Evolutionary conservation across 1,140 invertebrate species (phyloP), one percentile per base, ranked within the genome.

Genomic region (Drosophila bipectinata): DNA sequence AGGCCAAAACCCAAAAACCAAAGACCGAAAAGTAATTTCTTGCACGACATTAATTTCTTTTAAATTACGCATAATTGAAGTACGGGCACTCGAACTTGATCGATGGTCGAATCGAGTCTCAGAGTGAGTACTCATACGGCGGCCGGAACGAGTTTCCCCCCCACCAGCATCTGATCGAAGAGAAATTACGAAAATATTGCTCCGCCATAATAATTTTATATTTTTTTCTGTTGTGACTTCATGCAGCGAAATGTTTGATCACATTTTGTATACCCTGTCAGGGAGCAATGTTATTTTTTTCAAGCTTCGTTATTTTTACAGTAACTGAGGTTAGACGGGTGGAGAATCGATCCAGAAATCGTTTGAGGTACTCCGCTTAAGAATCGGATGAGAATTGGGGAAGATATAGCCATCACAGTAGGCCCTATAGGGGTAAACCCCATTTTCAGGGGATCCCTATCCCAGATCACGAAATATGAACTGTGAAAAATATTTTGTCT

Each of bases 31-130:
- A 88, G 79, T 89, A 84, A 85, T 89, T 89, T 88, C 77, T 84
- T 88, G 85, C 79, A 90, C 79, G 83, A 89, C 84, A 88, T 89
- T 88, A 88, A 88, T 88, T 88, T 88, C 79, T 89, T 84, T 88
- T 80, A 88, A 88, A 88, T 88, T 88, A 84, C 83, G 83, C 83
- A 88, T 88, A 88, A 88, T 88, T 88, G 84, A 89, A 85, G 85
- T 77, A 71, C 77, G 69, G 56, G 54, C 78, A 85, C 78, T 85
- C 74, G 61, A 85, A 81, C 49, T 72, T 85, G 81, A 85, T 85
- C 81, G 82, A 81, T 87, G 82, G 62, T 58, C 69, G 59, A 54
- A 37, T 56, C 47, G 54, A 62, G 52, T 55, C 51, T 12, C 48
- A 30, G 45, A 61, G 47, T 73, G 32, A 49, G 57, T 71, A 39